Percentiles rank a stretch among this genome's conserved stretches.
These are phyloP conservation scores for Sesia bembeciformis DNA, from an alignment of 2,888 invertebrate genomes.

Conservation along the genomic window DNA sequence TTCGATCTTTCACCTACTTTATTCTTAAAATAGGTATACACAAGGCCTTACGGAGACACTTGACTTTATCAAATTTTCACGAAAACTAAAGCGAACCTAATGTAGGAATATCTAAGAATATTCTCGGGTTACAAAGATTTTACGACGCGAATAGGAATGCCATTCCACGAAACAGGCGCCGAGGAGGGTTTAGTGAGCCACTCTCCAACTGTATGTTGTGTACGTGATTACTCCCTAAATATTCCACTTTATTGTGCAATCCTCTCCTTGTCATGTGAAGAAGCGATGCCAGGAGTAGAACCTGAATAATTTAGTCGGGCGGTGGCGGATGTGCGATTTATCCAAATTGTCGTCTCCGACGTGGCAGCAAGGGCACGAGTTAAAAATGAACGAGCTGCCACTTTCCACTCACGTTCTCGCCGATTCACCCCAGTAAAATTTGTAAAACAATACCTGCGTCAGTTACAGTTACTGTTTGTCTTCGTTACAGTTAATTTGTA, in stretches of 20 bases:
- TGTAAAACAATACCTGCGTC: slow-evolving; percentile 19
- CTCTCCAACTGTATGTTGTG: slow-evolving; percentile 36
- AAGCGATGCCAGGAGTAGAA: slow-evolving; percentile 42
- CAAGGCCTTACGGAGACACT: too few species aligned
- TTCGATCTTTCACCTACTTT: too few species aligned
- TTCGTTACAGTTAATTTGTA: slow-evolving; percentile 27
- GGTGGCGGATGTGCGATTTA: slow-evolving; percentile 61
- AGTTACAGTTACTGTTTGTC: slow-evolving; percentile 31
- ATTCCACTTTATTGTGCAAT: slow-evolving; percentile 66
- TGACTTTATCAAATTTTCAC: too few species aligned
- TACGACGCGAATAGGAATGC: slow-evolving; percentile 29
- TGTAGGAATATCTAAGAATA: too few species aligned
- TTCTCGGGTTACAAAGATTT: background rate
- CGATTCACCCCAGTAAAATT: slow-evolving; percentile 29
- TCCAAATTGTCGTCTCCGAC: slow-evolving; percentile 58
- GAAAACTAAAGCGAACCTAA: too few species aligned
- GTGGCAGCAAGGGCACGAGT: slow-evolving; percentile 36
- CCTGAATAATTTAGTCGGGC: slow-evolving; percentile 60
- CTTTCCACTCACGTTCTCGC: slow-evolving; percentile 32
- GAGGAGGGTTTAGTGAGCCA: slow-evolving; percentile 24
- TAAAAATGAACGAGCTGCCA: slow-evolving; percentile 60
- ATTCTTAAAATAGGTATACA: too few species aligned
- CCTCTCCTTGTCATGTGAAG: slow-evolving; percentile 56
- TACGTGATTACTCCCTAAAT: slow-evolving; percentile 67
- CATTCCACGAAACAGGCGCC: slow-evolving; percentile 25